These are phyloP conservation scores for Epicampocera succincta DNA, from an alignment of 2,888 invertebrate genomes.

Conservation along the genomic window DNA sequence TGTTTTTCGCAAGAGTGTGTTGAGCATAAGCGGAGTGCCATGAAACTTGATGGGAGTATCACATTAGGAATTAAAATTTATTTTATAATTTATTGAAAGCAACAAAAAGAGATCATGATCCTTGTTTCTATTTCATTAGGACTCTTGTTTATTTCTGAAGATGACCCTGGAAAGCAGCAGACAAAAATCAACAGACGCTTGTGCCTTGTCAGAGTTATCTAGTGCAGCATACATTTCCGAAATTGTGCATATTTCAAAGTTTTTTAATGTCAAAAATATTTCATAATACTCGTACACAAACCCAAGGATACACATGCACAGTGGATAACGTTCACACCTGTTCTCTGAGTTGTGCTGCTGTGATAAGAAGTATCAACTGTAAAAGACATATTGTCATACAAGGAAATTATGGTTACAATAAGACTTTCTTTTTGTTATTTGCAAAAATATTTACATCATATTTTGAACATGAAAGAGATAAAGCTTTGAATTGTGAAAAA, in stretches of 20 bases:
- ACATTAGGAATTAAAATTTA: too few relatives aligned
- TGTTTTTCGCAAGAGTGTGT: constrained; percentile 9
- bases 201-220: not conserved
- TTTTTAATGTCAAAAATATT: constrained; percentile 38
- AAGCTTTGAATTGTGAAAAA: not conserved
- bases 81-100: too few relatives aligned
- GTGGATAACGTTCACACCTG: constrained; percentile 38
- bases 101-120: too few relatives aligned
- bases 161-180: too few relatives aligned
- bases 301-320: not conserved
- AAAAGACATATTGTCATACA: constrained; percentile 47
- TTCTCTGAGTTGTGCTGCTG: constrained; percentile 22
- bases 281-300: not conserved
- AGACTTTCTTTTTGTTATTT: constrained; percentile 13
- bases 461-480: constrained; percentile 10
- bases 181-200: not conserved
- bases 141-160: too few relatives aligned
- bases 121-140: too few relatives aligned
- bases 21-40: constrained; percentile 21
- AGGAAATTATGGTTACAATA: constrained; percentile 48
- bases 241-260: constrained; percentile 38
- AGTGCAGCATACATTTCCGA: constrained; percentile 43
- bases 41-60: too few relatives aligned
- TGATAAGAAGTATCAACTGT: constrained; percentile 47
- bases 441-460: not conserved